Conservation (phyloP, 2,888 invertebrate genomes). For the Phaonia tiefii region DNA sequence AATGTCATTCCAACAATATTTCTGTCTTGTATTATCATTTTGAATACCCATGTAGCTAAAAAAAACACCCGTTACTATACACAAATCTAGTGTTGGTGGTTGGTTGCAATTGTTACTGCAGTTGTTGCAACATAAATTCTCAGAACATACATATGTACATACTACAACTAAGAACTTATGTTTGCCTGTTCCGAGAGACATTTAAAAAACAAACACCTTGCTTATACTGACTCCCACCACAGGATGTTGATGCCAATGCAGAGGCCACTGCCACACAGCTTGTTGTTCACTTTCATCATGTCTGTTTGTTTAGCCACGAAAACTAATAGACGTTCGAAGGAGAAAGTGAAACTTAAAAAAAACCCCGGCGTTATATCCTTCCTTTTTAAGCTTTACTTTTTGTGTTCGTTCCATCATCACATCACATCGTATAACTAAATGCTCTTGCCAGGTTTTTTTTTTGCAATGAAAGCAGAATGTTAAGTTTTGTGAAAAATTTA, state of each 20-base stretch:
- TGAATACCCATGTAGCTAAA: too few relatives aligned
- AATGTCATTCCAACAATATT: too few relatives aligned
- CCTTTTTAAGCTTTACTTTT: neutral
- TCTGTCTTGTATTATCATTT: too few relatives aligned
- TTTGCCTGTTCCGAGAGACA: neutral
- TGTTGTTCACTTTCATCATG: constrained; percentile 32
- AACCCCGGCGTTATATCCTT: constrained; percentile 5
- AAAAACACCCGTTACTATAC: too few relatives aligned
- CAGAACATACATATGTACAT: constrained; percentile 23
- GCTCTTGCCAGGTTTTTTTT: neutral
- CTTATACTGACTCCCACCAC: neutral
- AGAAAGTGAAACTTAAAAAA: constrained; percentile 7
- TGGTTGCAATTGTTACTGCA: constrained; percentile 5
- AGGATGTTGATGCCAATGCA: neutral
- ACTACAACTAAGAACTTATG: neutral
- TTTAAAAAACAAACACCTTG: neutral
- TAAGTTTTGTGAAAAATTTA: constrained; percentile 36
- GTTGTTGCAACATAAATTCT: constrained; percentile 23
- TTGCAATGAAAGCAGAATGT: constrained; percentile 15
- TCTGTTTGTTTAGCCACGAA: neutral
- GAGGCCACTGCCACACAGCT: too few relatives aligned
- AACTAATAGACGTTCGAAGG: too few relatives aligned
- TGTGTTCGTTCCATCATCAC: constrained; percentile 5
- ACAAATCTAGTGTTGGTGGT: neutral
- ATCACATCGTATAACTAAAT: neutral